phyloP scores from a whole-genome alignment of 2,888 invertebrate species.

The Marronus borbonicus region DNA sequence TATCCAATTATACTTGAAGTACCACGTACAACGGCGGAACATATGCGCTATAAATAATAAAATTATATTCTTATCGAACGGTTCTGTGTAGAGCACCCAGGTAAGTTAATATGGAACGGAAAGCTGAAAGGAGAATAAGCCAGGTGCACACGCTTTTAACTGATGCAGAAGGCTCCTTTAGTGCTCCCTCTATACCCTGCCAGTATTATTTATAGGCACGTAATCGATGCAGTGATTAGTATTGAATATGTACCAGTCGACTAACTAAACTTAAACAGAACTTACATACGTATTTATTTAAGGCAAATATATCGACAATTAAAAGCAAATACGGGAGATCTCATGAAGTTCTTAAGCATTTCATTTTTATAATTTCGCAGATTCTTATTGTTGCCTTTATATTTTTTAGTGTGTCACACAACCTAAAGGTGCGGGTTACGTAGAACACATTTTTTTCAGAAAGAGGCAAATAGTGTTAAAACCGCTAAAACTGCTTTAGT shows the following conservation, averaged over 20 bases:
- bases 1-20: slow-evolving; percentile 28
- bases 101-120: slow-evolving; percentile 22
- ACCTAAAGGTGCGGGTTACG: too few species aligned
- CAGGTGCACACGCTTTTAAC: slow-evolving; percentile 28
- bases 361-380: too few species aligned
- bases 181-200: neutral
- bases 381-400: too few species aligned
- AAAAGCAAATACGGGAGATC: too few species aligned
- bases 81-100: slow-evolving; percentile 25
- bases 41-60: slow-evolving; percentile 39
- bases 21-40: slow-evolving; percentile 4
- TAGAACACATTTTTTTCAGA: too few species aligned
- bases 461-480: too few species aligned
- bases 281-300: too few species aligned
- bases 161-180: slow-evolving; percentile 10
- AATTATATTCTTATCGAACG: slow-evolving; percentile 23
- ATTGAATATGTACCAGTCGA: slow-evolving; percentile 14
- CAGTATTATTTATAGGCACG: slow-evolving; percentile 47
- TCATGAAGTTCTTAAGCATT: too few species aligned
- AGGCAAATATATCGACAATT: too few species aligned
- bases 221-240: slow-evolving; percentile 49
- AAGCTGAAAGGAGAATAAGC: slow-evolving; percentile 20
- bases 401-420: too few species aligned
- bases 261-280: neutral
- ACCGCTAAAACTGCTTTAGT: too few species aligned